These are phyloP conservation scores for Grus americana DNA, from an alignment of 2,113 vertebrate species.

Conservation along the genomic window DNA sequence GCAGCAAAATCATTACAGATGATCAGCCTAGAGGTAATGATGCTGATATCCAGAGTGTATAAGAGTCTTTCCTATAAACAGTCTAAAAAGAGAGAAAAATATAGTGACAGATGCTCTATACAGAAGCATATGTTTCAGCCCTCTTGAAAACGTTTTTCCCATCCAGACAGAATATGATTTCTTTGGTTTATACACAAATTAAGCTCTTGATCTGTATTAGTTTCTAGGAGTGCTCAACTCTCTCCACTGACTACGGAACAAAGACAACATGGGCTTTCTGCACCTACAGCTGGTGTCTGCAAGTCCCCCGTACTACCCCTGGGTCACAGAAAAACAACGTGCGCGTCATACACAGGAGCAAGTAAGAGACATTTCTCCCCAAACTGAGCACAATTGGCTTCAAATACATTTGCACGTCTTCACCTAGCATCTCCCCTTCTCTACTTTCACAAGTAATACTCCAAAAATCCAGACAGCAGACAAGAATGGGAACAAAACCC, in stretches of 20 bases:
- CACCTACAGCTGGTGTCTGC: neutral
- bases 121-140: conserved; percentile 12
- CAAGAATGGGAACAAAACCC: neutral
- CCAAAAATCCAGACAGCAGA: neutral
- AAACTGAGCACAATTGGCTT: neutral
- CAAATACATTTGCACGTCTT: neutral
- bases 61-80: neutral
- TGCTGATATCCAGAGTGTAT: neutral
- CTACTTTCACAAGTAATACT: neutral
- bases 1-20: neutral
- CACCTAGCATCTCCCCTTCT: neutral
- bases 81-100: neutral
- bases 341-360: neutral
- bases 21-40: neutral
- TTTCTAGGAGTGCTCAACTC: neutral
- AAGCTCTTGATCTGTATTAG: neutral
- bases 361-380: neutral
- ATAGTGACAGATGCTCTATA: conserved; percentile 1
- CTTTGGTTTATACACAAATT: neutral
- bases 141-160: neutral
- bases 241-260: neutral
- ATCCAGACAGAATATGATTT: neutral
- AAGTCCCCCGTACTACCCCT: neutral
- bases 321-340: neutral
- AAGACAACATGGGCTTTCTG: neutral